Conservation (phyloP, 1,140 invertebrate species). For the Drosophila funebris region DNA sequence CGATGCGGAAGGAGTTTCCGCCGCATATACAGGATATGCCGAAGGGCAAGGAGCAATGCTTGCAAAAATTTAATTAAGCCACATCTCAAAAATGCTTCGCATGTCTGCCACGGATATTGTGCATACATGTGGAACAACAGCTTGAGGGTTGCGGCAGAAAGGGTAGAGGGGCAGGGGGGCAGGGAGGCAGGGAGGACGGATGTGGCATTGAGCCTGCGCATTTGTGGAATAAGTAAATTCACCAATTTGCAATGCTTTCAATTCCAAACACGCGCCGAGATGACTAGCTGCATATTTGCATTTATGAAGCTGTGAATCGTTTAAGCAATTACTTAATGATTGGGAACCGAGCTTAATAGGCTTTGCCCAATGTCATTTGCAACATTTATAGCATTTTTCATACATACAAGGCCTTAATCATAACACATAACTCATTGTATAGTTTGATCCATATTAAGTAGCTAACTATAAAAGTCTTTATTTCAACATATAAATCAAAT, state of each 20-base stretch:
- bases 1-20: background rate
- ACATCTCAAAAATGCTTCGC: slow-evolving; percentile 36
- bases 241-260: slow-evolving; percentile 17
- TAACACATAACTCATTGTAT: too few relatives aligned
- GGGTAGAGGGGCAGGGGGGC: background rate
- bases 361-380: background rate
- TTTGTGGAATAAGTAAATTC: slow-evolving; percentile 18
- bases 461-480: too few relatives aligned
- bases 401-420: too few relatives aligned
- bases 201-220: background rate
- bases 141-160: background rate
- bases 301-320: slow-evolving; percentile 17
- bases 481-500: background rate
- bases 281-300: slow-evolving; percentile 11
- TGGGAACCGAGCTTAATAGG: background rate
- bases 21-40: slow-evolving; percentile 5
- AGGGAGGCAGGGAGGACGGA: background rate
- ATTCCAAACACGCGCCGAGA: background rate
- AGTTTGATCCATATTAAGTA: too few relatives aligned
- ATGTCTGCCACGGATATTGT: slow-evolving; percentile 30
- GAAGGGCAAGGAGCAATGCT: slow-evolving; percentile 1
- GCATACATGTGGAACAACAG: slow-evolving; percentile 15
- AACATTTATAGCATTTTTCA: too few relatives aligned
- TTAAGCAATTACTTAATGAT: slow-evolving; percentile 2
- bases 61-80: slow-evolving; percentile 48